A percentile compares a stretch with the other conserved stretches of the same genome.
Conservation (phyloP, 2,888 invertebrate species). For the Synergus umbraculus region DNA sequence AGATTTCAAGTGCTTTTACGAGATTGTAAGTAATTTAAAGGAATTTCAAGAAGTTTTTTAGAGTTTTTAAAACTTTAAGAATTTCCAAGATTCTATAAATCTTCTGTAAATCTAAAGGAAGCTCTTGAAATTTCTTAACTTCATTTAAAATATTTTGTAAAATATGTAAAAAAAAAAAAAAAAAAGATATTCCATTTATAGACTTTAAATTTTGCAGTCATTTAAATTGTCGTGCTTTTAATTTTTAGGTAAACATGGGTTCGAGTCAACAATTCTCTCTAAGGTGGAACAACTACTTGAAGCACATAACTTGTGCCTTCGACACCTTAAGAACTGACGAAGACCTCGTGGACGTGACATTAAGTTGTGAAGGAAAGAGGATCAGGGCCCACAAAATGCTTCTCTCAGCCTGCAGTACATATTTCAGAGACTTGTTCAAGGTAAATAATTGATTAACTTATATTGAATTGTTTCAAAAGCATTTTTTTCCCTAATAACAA, state of each 20-base stretch:
- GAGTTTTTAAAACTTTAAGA: too few species aligned
- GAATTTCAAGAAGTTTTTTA: too few species aligned
- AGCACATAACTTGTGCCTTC: slow-evolving; percentile 89
- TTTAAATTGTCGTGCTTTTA: neutral
- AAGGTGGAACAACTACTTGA: slow-evolving; percentile 92
- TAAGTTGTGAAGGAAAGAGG: slow-evolving; percentile 90
- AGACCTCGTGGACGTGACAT: slow-evolving; percentile 89
- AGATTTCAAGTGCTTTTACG: too few species aligned
- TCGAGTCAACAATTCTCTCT: slow-evolving; percentile 89
- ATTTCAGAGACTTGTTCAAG: slow-evolving; percentile 82
- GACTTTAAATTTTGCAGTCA: neutral
- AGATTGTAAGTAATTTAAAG: too few species aligned
- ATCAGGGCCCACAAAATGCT: slow-evolving; percentile 92
- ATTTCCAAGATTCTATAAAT: too few species aligned
- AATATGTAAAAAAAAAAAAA: neutral
- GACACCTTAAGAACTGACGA: slow-evolving; percentile 82
- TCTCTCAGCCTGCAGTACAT: slow-evolving; percentile 90
- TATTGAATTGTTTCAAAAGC: neutral
- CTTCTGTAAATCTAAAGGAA: too few species aligned
- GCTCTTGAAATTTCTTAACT: too few species aligned
- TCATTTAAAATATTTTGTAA: too few species aligned
- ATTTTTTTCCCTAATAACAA: too few species aligned
- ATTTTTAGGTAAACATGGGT: slow-evolving; percentile 75
- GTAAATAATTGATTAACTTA: slow-evolving; percentile 59
- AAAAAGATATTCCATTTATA: neutral